Evolutionary conservation across 1,140 invertebrate species (phyloP).

Genomic region (Ptiloglossa arizonensis): DNA sequence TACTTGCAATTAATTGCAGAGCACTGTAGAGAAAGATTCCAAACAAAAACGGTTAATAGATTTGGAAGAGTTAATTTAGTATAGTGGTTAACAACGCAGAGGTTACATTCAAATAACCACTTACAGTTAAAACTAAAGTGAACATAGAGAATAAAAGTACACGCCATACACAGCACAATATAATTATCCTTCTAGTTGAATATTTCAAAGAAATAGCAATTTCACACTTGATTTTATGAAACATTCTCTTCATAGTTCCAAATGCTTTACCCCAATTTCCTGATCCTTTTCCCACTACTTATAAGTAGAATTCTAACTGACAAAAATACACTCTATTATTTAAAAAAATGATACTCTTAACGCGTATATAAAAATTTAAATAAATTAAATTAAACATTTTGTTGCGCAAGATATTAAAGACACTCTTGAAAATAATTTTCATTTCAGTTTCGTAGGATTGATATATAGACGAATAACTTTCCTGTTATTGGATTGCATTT

Average conservation of each 20-base stretch:
- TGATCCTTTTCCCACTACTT: not conserved
- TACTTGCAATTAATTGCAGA: too few relatives aligned
- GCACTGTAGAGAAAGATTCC: too few relatives aligned
- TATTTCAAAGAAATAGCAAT: conserved; percentile 20
- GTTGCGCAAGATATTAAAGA: not conserved
- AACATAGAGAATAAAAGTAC: conserved; percentile 1
- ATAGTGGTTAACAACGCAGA: not conserved
- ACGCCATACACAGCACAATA: not conserved
- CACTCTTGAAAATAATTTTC: not conserved
- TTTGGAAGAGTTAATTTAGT: not conserved
- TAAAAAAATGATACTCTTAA: not conserved
- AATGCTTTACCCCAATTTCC: not conserved
- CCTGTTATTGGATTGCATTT: too few relatives aligned
- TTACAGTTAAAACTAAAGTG: conserved; percentile 1
- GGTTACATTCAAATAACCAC: not conserved
- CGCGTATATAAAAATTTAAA: not conserved
- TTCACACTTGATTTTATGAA: conserved; percentile 17
- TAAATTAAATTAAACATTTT: not conserved
- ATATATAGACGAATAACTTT: not conserved
- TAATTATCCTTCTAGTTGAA: not conserved
- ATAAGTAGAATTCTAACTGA: not conserved
- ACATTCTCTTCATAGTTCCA: not conserved
- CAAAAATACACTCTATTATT: not conserved
- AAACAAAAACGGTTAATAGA: too few relatives aligned
- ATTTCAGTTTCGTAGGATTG: not conserved